Conservation (phyloP, 2,797 vertebrate genomes). For the Semaprochilodus insignis region DNA sequence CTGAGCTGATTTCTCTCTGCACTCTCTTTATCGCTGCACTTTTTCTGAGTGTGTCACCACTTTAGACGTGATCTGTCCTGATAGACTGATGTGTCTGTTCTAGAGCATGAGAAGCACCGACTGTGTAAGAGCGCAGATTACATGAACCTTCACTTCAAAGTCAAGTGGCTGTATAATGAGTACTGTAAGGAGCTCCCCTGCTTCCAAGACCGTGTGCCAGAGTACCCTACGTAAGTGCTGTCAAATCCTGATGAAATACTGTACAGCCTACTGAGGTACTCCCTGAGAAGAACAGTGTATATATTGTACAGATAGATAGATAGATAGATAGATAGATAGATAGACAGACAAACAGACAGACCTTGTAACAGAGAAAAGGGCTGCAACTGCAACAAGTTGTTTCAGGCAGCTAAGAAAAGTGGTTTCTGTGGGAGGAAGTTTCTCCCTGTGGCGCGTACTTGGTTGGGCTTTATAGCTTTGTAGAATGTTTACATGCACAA, state of each 20-base stretch:
- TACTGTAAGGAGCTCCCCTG: conserved; percentile 92
- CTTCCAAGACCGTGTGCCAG: conserved; percentile 91
- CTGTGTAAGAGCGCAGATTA: conserved; percentile 97
- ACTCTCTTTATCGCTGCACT: conserved; percentile 8
- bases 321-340: not conserved
- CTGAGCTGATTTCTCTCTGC: conserved; percentile 11
- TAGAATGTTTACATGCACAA: too few species aligned
- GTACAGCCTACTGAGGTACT: not conserved
- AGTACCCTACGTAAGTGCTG: conserved; percentile 85
- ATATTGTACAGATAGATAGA: not conserved
- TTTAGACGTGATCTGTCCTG: conserved; percentile 31
- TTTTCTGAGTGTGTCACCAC: conserved; percentile 1
- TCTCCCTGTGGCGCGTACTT: too few species aligned
- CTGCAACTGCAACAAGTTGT: too few species aligned
- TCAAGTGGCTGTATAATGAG: conserved; percentile 98
- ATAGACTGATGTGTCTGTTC: conserved; percentile 53
- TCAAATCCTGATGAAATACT: not conserved
- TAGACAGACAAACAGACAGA: not conserved
- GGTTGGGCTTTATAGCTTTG: too few species aligned
- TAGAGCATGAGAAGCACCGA: conserved; percentile 95
- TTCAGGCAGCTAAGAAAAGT: too few species aligned
- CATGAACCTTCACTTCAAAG: conserved; percentile 99
- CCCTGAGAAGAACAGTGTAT: not conserved
- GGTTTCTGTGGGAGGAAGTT: too few species aligned
- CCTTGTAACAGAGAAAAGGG: too few species aligned